A percentile compares a stretch with the other conserved stretches of the same genome.
Conservation (phyloP, 2,797 vertebrate genomes). For the Myiotriccus ornatus region DNA sequence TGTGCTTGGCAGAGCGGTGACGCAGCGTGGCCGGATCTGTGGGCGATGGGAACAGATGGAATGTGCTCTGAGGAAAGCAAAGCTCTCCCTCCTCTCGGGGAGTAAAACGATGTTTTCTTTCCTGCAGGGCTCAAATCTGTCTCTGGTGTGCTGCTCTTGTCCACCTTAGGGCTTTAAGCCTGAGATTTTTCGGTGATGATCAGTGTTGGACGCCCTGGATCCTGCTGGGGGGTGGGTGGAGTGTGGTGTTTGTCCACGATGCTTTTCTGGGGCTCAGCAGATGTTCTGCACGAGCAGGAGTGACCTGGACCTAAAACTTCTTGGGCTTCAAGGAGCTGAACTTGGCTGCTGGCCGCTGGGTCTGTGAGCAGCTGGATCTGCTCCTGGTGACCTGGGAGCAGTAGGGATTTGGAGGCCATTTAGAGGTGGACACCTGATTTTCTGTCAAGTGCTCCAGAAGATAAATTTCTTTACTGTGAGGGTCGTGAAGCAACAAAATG, state of each 20-base stretch:
- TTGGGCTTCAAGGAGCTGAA: neutral
- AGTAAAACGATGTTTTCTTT: neutral
- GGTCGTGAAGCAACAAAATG: neutral
- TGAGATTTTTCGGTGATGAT: neutral
- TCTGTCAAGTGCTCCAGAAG: neutral
- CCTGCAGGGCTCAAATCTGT: neutral
- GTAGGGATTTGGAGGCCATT: neutral
- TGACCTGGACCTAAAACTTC: neutral
- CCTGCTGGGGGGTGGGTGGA: neutral
- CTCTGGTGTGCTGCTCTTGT: neutral
- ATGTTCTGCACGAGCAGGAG: neutral
- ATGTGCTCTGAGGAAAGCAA: slow-evolving; percentile 16
- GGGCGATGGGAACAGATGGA: slow-evolving; percentile 41
- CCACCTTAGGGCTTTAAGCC: neutral
- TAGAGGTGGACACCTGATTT: neutral
- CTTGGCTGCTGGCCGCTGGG: fast-evolving
- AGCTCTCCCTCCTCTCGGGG: neutral
- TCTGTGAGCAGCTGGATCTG: neutral
- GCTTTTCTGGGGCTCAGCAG: neutral
- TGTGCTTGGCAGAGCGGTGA: neutral
- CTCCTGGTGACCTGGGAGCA: neutral
- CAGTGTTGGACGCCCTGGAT: neutral
- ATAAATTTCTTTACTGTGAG: neutral
- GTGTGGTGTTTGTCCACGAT: fast-evolving
- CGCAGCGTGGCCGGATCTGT: neutral